These are phyloP conservation scores for Pampusana beccarii DNA, from an alignment of 2,113 vertebrate genomes.

Conservation along the genomic window DNA sequence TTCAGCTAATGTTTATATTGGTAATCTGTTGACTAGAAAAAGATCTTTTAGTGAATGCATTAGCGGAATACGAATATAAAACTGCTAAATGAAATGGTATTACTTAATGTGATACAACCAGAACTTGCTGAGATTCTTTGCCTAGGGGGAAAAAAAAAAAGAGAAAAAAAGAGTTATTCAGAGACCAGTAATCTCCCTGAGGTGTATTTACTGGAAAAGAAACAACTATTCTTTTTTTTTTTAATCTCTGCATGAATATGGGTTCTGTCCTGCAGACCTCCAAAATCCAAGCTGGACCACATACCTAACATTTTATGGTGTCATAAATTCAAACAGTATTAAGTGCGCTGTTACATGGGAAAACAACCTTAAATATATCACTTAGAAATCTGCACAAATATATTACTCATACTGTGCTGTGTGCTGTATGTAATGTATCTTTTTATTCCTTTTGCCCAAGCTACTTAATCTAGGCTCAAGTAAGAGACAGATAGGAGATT, in stretches of 20 bases:
- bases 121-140: background rate
- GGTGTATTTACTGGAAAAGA: background rate
- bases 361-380: background rate
- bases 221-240: background rate
- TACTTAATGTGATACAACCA: background rate
- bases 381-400: background rate
- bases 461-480: background rate
- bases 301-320: background rate
- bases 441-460: background rate
- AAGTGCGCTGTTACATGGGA: background rate
- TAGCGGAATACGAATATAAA: background rate
- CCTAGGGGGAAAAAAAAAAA: background rate
- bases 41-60: background rate
- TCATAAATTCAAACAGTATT: background rate
- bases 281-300: background rate
- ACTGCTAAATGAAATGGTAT: background rate
- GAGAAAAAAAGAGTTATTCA: background rate
- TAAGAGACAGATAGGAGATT: fast-evolving
- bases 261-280: background rate
- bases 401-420: background rate
- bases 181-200: background rate
- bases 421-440: fast-evolving
- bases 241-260: background rate
- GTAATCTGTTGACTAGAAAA: background rate
- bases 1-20: background rate